phyloP scores from a whole-genome alignment of 1,140 invertebrate genomes.

The Drosophila simulans region DNA sequence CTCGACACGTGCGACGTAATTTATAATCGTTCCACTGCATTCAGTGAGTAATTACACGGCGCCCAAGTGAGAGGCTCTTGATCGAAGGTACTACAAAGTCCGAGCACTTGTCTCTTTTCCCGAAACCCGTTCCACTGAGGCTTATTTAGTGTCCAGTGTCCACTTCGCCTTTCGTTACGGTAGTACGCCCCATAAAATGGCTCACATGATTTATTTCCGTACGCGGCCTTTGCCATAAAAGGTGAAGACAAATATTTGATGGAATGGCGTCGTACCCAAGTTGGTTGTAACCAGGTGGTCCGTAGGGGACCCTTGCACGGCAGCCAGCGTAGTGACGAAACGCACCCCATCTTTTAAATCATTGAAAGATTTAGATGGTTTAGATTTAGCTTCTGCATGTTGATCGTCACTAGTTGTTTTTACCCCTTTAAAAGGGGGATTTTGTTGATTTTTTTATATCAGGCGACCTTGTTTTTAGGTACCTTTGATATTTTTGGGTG shows the following conservation, averaged over 20 bases:
- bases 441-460: too few species aligned
- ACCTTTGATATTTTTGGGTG: constrained; percentile 10
- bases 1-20: constrained; percentile 28
- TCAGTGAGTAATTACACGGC: constrained; percentile 21
- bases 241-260: constrained; percentile 12
- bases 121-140: constrained; percentile 26
- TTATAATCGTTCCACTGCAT: constrained; percentile 10
- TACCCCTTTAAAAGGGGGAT: too few species aligned
- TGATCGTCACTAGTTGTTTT: too few species aligned
- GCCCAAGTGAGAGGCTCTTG: constrained; percentile 1
- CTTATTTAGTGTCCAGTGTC: constrained; percentile 16
- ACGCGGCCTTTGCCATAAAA: constrained; percentile 5
- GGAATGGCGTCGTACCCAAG: constrained; percentile 8
- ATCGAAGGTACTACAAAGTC: constrained; percentile 16
- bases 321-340: too few species aligned
- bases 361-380: too few species aligned
- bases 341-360: too few species aligned
- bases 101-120: constrained; percentile 10
- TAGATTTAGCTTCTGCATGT: too few species aligned
- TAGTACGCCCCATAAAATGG: constrained; percentile 12
- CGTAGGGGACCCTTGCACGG: neutral
- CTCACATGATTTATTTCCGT: neutral
- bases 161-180: constrained; percentile 23
- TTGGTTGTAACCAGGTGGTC: neutral
- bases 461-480: constrained; percentile 8